These are phyloP conservation scores for Hirtodrosophila duncani DNA, from an alignment of 2,888 invertebrate genomes.

Conservation along the genomic window DNA sequence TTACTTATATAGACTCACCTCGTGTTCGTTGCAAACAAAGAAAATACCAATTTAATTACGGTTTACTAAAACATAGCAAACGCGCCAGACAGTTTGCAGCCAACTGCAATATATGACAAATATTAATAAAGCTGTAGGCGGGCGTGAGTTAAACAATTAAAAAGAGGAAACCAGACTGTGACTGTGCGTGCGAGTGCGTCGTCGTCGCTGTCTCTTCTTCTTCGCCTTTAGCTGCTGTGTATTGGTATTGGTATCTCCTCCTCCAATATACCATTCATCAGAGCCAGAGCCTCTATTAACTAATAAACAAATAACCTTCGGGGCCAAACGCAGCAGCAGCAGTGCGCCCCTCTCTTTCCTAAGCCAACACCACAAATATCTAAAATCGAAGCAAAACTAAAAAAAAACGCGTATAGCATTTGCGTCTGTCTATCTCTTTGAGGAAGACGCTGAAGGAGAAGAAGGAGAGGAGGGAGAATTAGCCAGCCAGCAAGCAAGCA, in stretches of 20 bases:
- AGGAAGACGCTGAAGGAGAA: too few relatives aligned
- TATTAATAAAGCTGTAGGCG: too few relatives aligned
- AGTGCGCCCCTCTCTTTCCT: slow-evolving; percentile 30
- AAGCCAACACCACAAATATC: slow-evolving; percentile 20
- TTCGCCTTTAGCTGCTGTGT: slow-evolving; percentile 46
- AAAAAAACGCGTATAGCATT: slow-evolving; percentile 32
- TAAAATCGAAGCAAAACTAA: slow-evolving; percentile 32
- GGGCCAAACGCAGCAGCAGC: slow-evolving; percentile 20
- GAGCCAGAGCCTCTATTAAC: slow-evolving; percentile 71
- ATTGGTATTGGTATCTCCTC: slow-evolving; percentile 45
- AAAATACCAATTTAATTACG: slow-evolving; percentile 71
- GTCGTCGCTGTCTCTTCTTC: slow-evolving; percentile 25
- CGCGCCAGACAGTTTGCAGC: slow-evolving; percentile 21
- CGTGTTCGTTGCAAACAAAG: slow-evolving; percentile 70
- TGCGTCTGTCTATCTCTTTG: slow-evolving; percentile 21
- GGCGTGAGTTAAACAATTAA: slow-evolving; percentile 2
- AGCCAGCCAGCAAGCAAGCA: slow-evolving; percentile 7
- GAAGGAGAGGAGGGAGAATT: too few relatives aligned
- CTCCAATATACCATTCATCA: slow-evolving; percentile 51
- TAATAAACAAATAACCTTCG: slow-evolving; percentile 72
- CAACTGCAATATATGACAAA: slow-evolving; percentile 14
- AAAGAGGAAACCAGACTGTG: slow-evolving; percentile 3
- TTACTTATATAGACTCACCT: too few relatives aligned
- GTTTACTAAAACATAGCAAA: slow-evolving; percentile 48
- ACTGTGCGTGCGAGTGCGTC: slow-evolving; percentile 31